Evolutionary conservation across 1,140 invertebrate species (phyloP).

Genomic region (Rhopalosiphum maidis): DNA sequence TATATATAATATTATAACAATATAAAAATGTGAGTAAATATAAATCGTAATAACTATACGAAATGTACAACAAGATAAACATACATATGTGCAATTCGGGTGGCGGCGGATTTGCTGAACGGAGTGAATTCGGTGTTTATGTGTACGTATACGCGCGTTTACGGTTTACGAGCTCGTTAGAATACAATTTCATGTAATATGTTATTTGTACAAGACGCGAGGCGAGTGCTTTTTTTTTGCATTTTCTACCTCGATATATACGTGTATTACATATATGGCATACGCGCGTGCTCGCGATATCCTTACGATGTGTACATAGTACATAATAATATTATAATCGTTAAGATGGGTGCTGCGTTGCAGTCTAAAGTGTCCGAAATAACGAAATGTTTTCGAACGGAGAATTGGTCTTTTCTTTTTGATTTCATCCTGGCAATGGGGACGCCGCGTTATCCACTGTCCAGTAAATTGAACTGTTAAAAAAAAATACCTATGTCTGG

Average conservation of each 20-base stretch:
- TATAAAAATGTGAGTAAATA: not conserved
- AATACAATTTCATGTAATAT: not conserved
- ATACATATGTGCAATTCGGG: not conserved
- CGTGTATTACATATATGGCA: not conserved
- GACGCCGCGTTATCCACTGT: not conserved
- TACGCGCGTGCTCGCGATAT: not conserved
- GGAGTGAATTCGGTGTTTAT: slow-evolving; percentile 3
- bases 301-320: not conserved
- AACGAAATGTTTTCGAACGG: not conserved
- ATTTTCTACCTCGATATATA: not conserved
- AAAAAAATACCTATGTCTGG: slow-evolving; percentile 26
- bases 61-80: not conserved
- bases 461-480: slow-evolving; percentile 19
- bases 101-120: not conserved
- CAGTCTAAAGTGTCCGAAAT: not conserved
- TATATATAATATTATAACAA: not conserved
- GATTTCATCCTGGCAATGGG: not conserved
- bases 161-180: slow-evolving; percentile 35
- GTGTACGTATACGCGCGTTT: not conserved
- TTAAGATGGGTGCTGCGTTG: not conserved
- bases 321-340: not conserved
- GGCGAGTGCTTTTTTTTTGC: not conserved
- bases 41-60: not conserved
- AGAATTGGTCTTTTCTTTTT: not conserved
- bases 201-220: not conserved